Base-by-base conservation (phyloP, 1,140 invertebrate species). In the Drosophila seguyi region DNA sequence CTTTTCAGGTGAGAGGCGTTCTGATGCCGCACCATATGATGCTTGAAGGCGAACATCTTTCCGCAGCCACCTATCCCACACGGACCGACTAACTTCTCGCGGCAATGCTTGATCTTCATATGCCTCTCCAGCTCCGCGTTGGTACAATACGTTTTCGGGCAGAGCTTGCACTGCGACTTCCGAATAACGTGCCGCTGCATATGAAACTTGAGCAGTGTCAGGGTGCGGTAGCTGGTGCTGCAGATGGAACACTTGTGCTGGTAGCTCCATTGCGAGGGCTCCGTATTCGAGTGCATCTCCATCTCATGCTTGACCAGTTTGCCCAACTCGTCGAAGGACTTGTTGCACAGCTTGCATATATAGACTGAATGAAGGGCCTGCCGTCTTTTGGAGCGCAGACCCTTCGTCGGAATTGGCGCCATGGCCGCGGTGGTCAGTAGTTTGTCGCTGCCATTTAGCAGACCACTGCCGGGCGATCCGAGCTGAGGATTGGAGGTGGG, bases 21-120 rank as follows among this genome's bases (percentile, higher is more conserved):
- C 52, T 82, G 80, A 74, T 92, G 91, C 1, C 91, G 67, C 27
- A 87, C 79, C 34, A 92, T 36, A 45, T 92, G 91, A 58, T 90
- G 82, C n/a, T 85, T 78, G 41, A 78, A 92, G 20, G 62, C 79
- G 27, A 92, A 92, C 10, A 72, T 79, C 58, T 91, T 91, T 0
- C 25, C 29, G 52, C 91, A 92, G 8, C 74, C 81, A 50, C 75
- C 53, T 0, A 79, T 11, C 0, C 57, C 61, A 22, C 91, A 92
- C 7, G 50, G 50, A 10, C 67, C 75, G 0, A 90, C 55, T 0
- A 66, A 38, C 39, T 65, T 67, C 18, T 68, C 58, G 16, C 41
- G 58, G 53, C 44, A 48, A 45, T 92, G 84, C 18, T 72, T 71
- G 0, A 38, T 10, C 42, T 77, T 48, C 4, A 65, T 57, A 10